Percentiles rank a stretch among this genome's conserved stretches.
Conservation (phyloP, 23 tunicate species). For the Ciona savignyi region DNA sequence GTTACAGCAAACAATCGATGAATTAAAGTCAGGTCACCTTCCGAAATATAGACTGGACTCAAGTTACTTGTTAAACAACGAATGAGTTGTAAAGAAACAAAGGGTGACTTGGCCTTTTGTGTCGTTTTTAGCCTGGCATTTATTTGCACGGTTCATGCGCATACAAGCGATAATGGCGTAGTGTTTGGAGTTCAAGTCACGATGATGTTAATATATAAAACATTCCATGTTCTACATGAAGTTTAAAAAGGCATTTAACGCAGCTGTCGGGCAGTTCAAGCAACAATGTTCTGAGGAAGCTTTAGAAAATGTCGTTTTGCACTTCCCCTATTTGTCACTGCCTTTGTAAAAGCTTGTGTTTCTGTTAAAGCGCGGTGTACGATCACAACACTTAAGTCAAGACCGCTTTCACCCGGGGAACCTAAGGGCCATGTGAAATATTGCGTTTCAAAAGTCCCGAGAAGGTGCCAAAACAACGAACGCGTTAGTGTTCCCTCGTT, state of each 20-base stretch:
- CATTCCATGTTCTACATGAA: no score
- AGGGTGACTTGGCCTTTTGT: background rate
- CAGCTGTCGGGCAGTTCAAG: no score
- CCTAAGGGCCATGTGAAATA: background rate
- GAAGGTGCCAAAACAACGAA: background rate
- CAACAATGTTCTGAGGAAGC: no score
- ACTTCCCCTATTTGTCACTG: background rate
- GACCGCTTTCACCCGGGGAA: conserved; percentile 1
- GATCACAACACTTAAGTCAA: background rate
- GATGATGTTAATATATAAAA: no score
- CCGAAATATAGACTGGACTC: background rate
- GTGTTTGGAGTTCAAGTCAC: no score
- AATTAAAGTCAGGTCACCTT: background rate
- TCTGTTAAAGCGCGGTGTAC: background rate
- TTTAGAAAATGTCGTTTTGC: no score
- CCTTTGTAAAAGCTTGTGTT: background rate
- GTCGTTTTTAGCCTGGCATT: background rate
- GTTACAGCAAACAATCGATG: background rate
- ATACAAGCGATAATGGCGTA: no score
- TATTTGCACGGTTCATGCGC: background rate
- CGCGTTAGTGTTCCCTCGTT: background rate
- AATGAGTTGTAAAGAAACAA: background rate
- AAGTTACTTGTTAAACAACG: background rate
- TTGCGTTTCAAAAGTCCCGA: background rate
- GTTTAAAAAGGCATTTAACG: no score